Evolutionary conservation across 2,888 invertebrate species (phyloP).

Genomic region (Aphodius granarius): DNA sequence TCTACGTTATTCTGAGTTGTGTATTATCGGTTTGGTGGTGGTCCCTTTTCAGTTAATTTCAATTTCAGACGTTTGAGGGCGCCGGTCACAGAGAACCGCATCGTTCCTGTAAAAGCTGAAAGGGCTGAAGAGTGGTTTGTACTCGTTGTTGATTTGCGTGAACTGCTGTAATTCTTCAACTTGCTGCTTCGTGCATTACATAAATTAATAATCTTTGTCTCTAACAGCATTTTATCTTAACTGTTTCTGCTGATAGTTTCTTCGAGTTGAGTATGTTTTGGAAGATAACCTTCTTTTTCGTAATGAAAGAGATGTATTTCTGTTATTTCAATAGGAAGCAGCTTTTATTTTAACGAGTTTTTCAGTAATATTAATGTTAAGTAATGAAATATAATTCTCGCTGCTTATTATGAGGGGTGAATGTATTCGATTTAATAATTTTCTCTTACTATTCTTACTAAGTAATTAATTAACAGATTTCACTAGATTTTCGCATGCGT

Average conservation of each 20-base stretch:
- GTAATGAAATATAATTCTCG: too few species aligned
- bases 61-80: background rate
- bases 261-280: background rate
- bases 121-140: background rate
- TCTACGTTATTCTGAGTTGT: background rate
- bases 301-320: background rate
- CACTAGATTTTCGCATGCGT: too few species aligned
- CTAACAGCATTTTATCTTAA: background rate
- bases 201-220: background rate
- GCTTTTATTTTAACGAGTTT: too few species aligned
- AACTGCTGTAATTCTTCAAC: background rate
- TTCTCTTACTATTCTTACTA: too few species aligned
- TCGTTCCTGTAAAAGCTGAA: background rate
- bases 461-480: too few species aligned
- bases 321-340: too few species aligned
- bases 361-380: too few species aligned
- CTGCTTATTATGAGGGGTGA: too few species aligned
- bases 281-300: background rate
- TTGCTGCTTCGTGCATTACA: background rate
- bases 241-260: background rate
- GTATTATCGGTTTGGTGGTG: background rate
- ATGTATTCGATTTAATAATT: too few species aligned
- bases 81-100: background rate
- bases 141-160: background rate
- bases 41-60: background rate